A percentile compares a stretch with the other conserved stretches of the same genome.
Conservation (phyloP, 1,140 invertebrate genomes). For the Manduca sexta region DNA sequence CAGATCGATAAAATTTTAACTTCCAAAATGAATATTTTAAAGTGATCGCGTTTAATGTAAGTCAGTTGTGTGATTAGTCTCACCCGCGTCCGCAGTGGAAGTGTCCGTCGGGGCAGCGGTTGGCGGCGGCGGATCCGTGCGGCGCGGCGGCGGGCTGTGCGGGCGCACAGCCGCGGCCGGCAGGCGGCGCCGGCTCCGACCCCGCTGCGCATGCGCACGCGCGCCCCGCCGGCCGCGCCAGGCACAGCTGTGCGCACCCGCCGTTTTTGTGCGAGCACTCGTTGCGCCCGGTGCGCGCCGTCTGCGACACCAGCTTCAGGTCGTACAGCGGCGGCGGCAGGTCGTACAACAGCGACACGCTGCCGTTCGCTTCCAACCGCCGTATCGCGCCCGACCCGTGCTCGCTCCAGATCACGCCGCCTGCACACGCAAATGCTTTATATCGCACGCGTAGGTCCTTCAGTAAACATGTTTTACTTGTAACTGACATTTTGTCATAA, state of each 20-base stretch:
- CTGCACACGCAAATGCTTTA: slow-evolving; percentile 18
- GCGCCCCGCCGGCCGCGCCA: slow-evolving; percentile 57
- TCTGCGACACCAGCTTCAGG: slow-evolving; percentile 75
- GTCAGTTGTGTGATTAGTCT: neutral
- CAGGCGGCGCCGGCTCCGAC: slow-evolving; percentile 6
- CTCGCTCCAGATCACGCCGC: slow-evolving; percentile 82
- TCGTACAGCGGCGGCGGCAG: slow-evolving; percentile 77
- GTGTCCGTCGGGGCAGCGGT: slow-evolving; percentile 21
- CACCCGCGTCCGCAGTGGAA: slow-evolving; percentile 43
- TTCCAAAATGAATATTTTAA: no score
- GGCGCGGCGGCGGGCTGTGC: slow-evolving; percentile 10
- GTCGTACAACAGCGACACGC: slow-evolving; percentile 53
- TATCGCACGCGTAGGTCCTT: neutral
- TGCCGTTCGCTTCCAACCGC: slow-evolving; percentile 57
- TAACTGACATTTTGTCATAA: neutral
- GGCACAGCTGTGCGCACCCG: slow-evolving; percentile 64
- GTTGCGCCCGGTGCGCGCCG: slow-evolving; percentile 74
- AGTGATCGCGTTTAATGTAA: no score
- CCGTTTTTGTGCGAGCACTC: slow-evolving; percentile 78
- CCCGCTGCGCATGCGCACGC: slow-evolving; percentile 77
- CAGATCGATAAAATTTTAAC: no score
- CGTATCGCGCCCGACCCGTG: slow-evolving; percentile 76
- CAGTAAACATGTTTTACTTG: neutral
- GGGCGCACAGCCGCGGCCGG: neutral
- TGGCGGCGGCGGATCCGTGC: neutral